phyloP scores from a whole-genome alignment of 2,113 vertebrate genomes.

The Plecturocebus donacophilus region DNA sequence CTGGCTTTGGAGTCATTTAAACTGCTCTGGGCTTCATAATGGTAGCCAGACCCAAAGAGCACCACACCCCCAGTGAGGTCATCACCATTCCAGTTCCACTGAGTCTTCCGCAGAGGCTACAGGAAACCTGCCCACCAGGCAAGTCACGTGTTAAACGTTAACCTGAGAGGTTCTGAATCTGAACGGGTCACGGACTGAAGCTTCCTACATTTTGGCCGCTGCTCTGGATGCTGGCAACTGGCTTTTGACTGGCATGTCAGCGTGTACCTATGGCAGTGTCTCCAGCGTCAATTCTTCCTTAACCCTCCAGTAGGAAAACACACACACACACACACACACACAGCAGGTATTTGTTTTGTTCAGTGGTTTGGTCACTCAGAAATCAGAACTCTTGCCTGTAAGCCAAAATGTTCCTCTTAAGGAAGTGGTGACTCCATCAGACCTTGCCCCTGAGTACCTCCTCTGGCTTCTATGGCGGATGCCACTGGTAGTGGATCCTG shows the following conservation, averaged over 20 bases:
- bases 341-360: neutral
- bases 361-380: neutral
- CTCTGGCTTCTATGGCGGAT: neutral
- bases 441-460: fast-evolving
- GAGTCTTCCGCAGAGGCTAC: constrained; percentile 77
- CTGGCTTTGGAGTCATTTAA: neutral
- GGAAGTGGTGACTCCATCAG: neutral
- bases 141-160: constrained; percentile 72
- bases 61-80: constrained; percentile 73
- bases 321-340: neutral
- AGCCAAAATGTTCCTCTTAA: neutral
- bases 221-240: constrained; percentile 67
- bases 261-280: neutral
- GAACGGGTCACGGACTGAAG: constrained; percentile 68
- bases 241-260: constrained; percentile 62
- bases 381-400: neutral
- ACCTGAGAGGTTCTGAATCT: constrained; percentile 77
- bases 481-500: neutral
- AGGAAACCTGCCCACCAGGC: constrained; percentile 70
- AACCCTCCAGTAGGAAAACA: neutral
- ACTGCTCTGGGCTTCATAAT: neutral
- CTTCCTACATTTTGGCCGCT: constrained; percentile 72
- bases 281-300: constrained; percentile 51
- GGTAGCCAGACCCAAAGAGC: constrained; percentile 57
- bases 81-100: constrained; percentile 75